Conservation (phyloP, 2,797 vertebrate genomes). For the Craterocephalus amniculus region DNA sequence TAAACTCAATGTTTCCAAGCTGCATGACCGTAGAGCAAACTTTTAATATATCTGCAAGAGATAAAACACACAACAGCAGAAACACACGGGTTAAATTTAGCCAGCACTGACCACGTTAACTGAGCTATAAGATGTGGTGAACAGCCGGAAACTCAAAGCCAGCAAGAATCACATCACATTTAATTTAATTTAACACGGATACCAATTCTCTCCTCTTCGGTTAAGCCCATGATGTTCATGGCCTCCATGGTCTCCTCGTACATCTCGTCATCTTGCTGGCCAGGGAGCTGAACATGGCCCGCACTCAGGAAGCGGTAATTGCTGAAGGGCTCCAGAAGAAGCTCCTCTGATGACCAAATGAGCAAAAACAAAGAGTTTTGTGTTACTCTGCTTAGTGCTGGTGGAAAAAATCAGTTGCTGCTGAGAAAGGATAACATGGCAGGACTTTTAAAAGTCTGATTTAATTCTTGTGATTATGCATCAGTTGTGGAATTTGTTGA, state of each 20-base stretch:
- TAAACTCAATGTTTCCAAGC: conserved; percentile 96
- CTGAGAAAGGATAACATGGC: neutral
- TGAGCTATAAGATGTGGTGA: neutral
- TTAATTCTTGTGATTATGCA: neutral
- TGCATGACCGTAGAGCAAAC: conserved; percentile 95
- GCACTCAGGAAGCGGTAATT: conserved; percentile 92
- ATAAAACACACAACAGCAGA: neutral
- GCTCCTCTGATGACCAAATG: conserved; percentile 84
- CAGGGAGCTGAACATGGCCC: conserved; percentile 89
- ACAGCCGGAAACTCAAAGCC: neutral
- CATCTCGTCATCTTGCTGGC: conserved; percentile 93
- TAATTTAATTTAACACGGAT: conserved; percentile 3
- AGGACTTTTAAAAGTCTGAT: neutral
- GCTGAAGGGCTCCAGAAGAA: conserved; percentile 90
- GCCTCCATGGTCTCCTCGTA: conserved; percentile 95
- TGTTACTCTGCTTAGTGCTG: neutral
- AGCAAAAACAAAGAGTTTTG: conserved; percentile 6
- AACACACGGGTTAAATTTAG: neutral
- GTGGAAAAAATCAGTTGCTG: no score
- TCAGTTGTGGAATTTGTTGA: neutral
- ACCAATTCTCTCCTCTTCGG: conserved; percentile 90
- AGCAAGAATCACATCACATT: neutral
- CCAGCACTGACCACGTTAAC: neutral
- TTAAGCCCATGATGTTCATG: conserved; percentile 95
- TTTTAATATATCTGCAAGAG: conserved; percentile 88